Conservation (phyloP, 2,797 vertebrate genomes). For the Gobionotothen gibberifrons region DNA sequence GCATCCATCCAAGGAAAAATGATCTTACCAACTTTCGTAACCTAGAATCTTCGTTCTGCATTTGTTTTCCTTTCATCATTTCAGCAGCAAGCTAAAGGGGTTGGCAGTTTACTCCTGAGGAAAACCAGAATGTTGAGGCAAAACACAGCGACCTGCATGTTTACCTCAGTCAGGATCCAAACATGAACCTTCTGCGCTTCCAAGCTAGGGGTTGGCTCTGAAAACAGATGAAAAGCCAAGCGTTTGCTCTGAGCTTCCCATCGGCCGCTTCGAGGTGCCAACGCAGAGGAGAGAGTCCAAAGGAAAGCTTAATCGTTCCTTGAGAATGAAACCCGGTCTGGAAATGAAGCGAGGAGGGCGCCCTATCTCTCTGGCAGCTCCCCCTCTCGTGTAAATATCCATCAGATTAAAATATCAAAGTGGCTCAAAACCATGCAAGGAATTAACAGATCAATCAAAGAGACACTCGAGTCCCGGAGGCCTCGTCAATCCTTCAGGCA, state of each 20-base stretch:
- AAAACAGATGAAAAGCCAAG: conserved; percentile 58
- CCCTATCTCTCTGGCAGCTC: conserved; percentile 8
- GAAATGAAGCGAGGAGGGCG: conserved; percentile 41
- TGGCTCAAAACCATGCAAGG: conserved; percentile 62
- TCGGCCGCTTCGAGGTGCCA: conserved; percentile 39
- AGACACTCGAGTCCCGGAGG: conserved; percentile 43
- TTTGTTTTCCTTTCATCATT: conserved; percentile 62
- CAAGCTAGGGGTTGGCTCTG: conserved; percentile 45
- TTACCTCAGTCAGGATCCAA: conserved; percentile 52
- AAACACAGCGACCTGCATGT: conserved; percentile 58
- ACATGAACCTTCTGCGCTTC: conserved; percentile 38
- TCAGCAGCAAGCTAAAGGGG: conserved; percentile 28
- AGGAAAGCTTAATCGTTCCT: conserved; percentile 60
- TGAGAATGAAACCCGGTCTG: conserved; percentile 47
- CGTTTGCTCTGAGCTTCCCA: conserved; percentile 45
- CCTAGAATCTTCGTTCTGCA: conserved; percentile 41
- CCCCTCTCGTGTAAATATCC: conserved; percentile 38
- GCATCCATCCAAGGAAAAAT: conserved; percentile 32
- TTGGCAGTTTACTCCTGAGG: conserved; percentile 41
- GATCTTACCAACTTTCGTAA: conserved; percentile 42
- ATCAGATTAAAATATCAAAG: conserved; percentile 66
- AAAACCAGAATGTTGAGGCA: conserved; percentile 36
- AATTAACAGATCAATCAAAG: conserved; percentile 75
- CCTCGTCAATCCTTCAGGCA: conserved; percentile 60
- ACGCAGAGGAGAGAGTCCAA: conserved; percentile 42